Evolutionary conservation across 2,888 invertebrate genomes (phyloP).

Genomic region (Cynaeus angustus): DNA sequence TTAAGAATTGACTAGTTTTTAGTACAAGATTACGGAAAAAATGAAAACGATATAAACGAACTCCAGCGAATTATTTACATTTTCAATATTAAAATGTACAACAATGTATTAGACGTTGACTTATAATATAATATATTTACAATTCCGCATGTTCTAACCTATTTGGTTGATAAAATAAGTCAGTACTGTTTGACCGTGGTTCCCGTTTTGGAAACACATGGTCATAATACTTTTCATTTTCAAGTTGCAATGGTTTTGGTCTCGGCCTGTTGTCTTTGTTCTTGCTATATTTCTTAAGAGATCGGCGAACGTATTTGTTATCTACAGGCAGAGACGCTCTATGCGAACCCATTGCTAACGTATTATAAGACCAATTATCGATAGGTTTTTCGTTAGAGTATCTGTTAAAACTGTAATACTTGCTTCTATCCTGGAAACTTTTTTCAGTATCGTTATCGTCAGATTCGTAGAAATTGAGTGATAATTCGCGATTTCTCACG

Average conservation of each 20-base stretch:
- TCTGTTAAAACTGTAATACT: constrained; percentile 68
- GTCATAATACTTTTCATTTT: constrained; percentile 77
- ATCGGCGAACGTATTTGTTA: constrained; percentile 60
- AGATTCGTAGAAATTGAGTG: constrained; percentile 65
- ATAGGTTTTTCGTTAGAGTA: constrained; percentile 63
- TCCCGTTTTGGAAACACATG: constrained; percentile 74
- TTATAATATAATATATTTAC: constrained; percentile 67
- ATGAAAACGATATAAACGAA: constrained; percentile 28
- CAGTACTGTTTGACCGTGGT: constrained; percentile 59
- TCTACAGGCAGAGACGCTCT: constrained; percentile 60
- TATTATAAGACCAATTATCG: constrained; percentile 65
- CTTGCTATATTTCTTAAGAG: constrained; percentile 60
- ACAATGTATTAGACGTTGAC: constrained; percentile 41
- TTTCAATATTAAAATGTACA: constrained; percentile 48
- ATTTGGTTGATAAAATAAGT: constrained; percentile 68
- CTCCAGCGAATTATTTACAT: constrained; percentile 43
- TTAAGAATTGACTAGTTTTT: constrained; percentile 15
- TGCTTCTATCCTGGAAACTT: constrained; percentile 60
- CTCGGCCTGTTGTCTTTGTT: constrained; percentile 70
- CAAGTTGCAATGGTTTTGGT: constrained; percentile 76
- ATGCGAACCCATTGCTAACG: constrained; percentile 60
- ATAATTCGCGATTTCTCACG: constrained; percentile 59
- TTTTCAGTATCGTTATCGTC: constrained; percentile 63
- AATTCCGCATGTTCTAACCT: constrained; percentile 69
- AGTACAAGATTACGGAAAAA: constrained; percentile 27